Evolutionary conservation across 2,797 vertebrate species (phyloP), one percentile per base, ranked within the genome.

Genomic region (Cynodonichthys magdalenae): DNA sequence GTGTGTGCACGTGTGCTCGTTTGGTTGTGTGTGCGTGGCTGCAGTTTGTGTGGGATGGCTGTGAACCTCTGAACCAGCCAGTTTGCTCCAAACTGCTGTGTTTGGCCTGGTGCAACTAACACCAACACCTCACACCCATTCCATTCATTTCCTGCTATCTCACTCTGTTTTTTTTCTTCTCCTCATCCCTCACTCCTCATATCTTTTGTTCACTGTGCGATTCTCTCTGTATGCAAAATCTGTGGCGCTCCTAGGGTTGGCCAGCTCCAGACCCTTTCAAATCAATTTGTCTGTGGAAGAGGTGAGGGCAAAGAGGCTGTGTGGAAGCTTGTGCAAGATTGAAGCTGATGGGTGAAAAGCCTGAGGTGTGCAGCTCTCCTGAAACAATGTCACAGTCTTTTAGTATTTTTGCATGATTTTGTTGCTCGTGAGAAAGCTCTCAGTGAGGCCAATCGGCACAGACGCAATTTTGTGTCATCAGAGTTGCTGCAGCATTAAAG

Each of bases 251-350:
- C 90, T 84, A 69, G 91, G 91, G 92, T 92, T 93, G 93, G 93
- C 91, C 94, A 91, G 93, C 88, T 84, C 91, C 87, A 93, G 95
- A 95, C 95, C 95, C 94, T 95, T 94, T 93, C 94, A 95, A 96
- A 96, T 96, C 95, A 96, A 96, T 96, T 96, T 96, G 94, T 95
- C 94, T 96, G 93, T 90, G 92, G 89, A 73, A 83, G 53, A 84
- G 82, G 72, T 74, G 62, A 77, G 79, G 69, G 81, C 71, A 70
- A 60, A 63, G 71, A 77, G 74, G 78, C 69, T 66, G 64, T 74
- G 47, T 50, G 68, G 59, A 64, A 66, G 59, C 34, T 50, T 59
- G 53, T 61, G 46, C 71, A 34, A 68, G 58, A 41, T n/a, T 0
- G 24, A 53, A 62, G 74, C 68, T 29, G 20, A 63, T 72, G 19